Base-by-base conservation (phyloP, 2,113 vertebrate genomes). In the Triplophysa siluroides region DNA sequence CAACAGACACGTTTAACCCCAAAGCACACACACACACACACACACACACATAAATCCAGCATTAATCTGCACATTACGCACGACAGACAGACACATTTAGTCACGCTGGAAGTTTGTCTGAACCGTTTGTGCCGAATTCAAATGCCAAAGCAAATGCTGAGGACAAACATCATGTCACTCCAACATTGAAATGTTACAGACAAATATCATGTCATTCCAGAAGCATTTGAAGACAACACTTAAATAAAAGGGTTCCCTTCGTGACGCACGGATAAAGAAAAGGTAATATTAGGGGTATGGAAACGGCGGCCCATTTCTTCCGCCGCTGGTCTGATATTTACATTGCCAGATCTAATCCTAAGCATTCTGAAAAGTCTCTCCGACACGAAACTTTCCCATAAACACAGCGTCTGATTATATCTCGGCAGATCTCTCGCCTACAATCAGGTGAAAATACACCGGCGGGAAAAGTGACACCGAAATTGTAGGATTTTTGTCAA, bases 401-500 rank as follows among this genome's bases (percentile, higher is more conserved):
- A 38, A 84, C 58, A 62, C 65, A 43, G 21, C 11, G 45, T 26
- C 47, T 80, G 64, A 78, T 82, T 83, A 74, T 58, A 73, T 71
- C 76, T 23, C 81, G 69, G 84, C 58, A 41, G 69, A 45, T 26
- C 23, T 64, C 47, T 68, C 63, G 64, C 24, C 75, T 74, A 64
- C 74, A 84, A 84, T 83, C 74, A 83, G 54, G 33, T 66, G 61
- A 78, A 75, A 83, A 56, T 52, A 70, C 7, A 62, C 33, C 64
- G 56, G 58, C 50, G 58, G 50, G 61, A 62, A 69, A 80, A 77
- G 71, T 75, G 69, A 64, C 47, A 64, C 45, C 58, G 67, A 80
- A 70, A 85, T 68, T 68, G 77, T 52, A 67, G 76, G 77, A 52
- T 82, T 82, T 82, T 63, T 73, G 61, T 87, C 85, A 81, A 88